A percentile compares a stretch with the other conserved stretches of the same genome.
Evolutionary conservation across 2,888 invertebrate genomes (phyloP).

Genomic region (Phragmatobia fuliginosa): DNA sequence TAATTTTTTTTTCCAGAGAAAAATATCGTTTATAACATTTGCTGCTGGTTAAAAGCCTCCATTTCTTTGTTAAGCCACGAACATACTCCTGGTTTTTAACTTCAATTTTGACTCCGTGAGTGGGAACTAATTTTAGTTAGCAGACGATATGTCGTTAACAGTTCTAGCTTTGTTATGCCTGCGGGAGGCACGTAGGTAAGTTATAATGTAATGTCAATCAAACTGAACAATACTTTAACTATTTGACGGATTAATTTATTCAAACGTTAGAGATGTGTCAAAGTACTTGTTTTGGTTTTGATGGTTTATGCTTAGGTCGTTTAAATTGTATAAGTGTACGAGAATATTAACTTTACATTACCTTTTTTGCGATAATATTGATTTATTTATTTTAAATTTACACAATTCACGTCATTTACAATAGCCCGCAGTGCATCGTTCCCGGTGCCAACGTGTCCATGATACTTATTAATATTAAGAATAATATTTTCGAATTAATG

Average conservation of each 20-base stretch:
- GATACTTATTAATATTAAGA: background rate
- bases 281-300: background rate
- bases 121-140: background rate
- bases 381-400: too few relatives aligned
- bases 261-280: background rate
- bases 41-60: too few relatives aligned
- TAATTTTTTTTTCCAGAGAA: too few relatives aligned
- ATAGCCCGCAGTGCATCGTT: too few relatives aligned
- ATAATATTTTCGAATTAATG: background rate
- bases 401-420: too few relatives aligned
- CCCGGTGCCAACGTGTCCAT: too few relatives aligned
- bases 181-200: background rate
- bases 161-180: background rate
- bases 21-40: too few relatives aligned
- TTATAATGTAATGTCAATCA: slow-evolving; percentile 6
- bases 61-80: too few relatives aligned
- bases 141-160: background rate
- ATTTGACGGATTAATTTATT: background rate
- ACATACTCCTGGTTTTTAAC: background rate
- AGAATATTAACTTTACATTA: background rate
- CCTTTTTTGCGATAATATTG: too few relatives aligned
- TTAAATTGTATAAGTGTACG: background rate
- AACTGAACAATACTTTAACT: background rate
- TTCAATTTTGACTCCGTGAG: background rate
- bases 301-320: background rate